phyloP scores from a whole-genome alignment of 1,140 invertebrate genomes.

The Panonychus citri region DNA sequence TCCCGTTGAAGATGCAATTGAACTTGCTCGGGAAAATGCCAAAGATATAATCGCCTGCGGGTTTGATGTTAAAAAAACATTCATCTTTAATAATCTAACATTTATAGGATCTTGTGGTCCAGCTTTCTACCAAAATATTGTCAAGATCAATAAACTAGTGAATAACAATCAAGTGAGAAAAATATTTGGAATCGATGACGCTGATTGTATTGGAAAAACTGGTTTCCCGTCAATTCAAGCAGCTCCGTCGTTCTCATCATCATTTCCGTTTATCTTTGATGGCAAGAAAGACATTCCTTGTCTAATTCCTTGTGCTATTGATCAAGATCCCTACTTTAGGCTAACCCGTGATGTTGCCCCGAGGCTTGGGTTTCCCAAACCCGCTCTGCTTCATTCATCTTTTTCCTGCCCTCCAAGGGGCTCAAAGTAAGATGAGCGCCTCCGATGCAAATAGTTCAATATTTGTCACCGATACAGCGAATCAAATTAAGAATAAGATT shows the following conservation, averaged over 20 bases:
- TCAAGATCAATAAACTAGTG: constrained; percentile 47
- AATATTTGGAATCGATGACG: constrained; percentile 94
- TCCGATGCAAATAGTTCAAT: constrained; percentile 83
- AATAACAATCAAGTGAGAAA: constrained; percentile 79
- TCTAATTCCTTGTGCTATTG: constrained; percentile 93
- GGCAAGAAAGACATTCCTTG: constrained; percentile 55
- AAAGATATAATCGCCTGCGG: constrained; percentile 97
- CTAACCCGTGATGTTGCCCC: constrained; percentile 95
- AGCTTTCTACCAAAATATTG: constrained; percentile 75
- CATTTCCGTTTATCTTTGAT: constrained; percentile 87
- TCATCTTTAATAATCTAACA: constrained; percentile 84
- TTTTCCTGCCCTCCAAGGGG: constrained; percentile 91
- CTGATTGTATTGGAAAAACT: constrained; percentile 78
- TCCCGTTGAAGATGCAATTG: constrained; percentile 61
- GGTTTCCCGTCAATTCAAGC: constrained; percentile 90
- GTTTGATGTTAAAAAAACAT: constrained; percentile 87
- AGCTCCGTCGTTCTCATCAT: constrained; percentile 71
- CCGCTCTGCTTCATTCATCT: constrained; percentile 72
- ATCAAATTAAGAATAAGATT: constrained; percentile 92
- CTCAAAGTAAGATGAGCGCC: constrained; percentile 93
- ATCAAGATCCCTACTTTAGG: constrained; percentile 97
- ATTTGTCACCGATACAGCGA: constrained; percentile 77
- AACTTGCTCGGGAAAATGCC: constrained; percentile 66
- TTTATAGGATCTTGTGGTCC: constrained; percentile 74
- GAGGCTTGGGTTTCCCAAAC: constrained; percentile 60